phyloP scores from a whole-genome alignment of 2,888 invertebrate genomes.

The Rutpela maculata region DNA sequence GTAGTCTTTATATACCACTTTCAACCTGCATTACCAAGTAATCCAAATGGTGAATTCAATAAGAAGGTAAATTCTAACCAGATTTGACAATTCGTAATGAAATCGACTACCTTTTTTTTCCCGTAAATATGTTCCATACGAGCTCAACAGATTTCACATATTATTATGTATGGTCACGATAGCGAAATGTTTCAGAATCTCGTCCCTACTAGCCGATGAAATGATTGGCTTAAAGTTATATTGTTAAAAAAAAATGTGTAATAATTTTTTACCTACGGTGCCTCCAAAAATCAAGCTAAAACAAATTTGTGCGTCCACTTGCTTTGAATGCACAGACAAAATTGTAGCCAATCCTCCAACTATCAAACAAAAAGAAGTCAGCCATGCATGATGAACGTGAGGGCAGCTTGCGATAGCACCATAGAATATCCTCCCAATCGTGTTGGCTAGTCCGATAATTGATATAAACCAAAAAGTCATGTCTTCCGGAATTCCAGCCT shows the following conservation, averaged over 20 bases:
- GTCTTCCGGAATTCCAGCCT: slow-evolving; percentile 71
- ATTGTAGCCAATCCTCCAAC: slow-evolving; percentile 80
- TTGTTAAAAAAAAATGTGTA: background rate
- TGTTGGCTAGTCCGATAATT: slow-evolving; percentile 85
- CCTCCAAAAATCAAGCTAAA: slow-evolving; percentile 81
- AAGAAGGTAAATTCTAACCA: too few relatives aligned
- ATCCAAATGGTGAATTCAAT: too few relatives aligned
- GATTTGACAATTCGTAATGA: too few relatives aligned
- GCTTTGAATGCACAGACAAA: slow-evolving; percentile 70
- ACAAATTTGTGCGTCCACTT: slow-evolving; percentile 75
- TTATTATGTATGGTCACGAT: too few relatives aligned
- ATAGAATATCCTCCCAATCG: slow-evolving; percentile 80
- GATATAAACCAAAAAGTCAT: slow-evolving; percentile 79
- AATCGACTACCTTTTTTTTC: too few relatives aligned
- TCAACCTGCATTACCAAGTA: too few relatives aligned
- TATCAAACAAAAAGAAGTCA: slow-evolving; percentile 81
- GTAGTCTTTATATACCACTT: too few relatives aligned
- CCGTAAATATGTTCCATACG: too few relatives aligned
- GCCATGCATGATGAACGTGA: slow-evolving; percentile 78
- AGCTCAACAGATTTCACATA: too few relatives aligned
- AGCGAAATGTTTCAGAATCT: too few relatives aligned
- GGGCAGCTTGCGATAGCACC: slow-evolving; percentile 78
- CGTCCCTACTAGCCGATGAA: too few relatives aligned
- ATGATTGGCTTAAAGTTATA: too few relatives aligned
- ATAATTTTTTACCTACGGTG: slow-evolving; percentile 78